These are phyloP conservation scores for Sisyra terminalis DNA, from an alignment of 2,888 invertebrate species.

Conservation along the genomic window DNA sequence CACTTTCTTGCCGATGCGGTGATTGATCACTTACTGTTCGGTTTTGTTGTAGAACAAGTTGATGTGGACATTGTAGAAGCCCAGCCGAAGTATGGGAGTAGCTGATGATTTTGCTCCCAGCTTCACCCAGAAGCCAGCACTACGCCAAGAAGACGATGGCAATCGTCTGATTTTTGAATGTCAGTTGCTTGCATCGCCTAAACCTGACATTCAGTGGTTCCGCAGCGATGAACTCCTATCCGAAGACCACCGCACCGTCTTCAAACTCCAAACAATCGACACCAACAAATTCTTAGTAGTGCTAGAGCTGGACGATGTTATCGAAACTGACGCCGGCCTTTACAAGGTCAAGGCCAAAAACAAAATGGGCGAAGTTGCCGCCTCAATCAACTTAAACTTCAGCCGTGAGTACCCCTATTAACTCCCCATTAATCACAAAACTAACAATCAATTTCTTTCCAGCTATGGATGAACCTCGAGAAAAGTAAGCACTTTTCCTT, in stretches of 20 bases:
- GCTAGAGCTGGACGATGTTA: constrained; percentile 87
- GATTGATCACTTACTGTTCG: neutral
- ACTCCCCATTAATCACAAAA: no score
- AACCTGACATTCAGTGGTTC: constrained; percentile 85
- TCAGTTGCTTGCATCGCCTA: constrained; percentile 71
- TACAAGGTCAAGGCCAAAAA: constrained; percentile 96
- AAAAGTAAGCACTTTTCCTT: constrained; percentile 58
- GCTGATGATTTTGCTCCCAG: constrained; percentile 94
- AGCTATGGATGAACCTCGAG: constrained; percentile 92
- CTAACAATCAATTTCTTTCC: constrained; percentile 30
- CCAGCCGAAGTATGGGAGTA: constrained; percentile 49
- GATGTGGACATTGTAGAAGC: constrained; percentile 26
- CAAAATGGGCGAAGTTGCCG: constrained; percentile 93
- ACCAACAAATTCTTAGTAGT: constrained; percentile 80
- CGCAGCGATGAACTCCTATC: constrained; percentile 71
- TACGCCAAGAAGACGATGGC: constrained; percentile 91
- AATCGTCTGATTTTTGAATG: constrained; percentile 91
- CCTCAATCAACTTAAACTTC: constrained; percentile 93
- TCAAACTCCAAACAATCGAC: constrained; percentile 73
- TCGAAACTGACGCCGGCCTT: constrained; percentile 88
- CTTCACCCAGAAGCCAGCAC: constrained; percentile 95
- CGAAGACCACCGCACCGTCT: constrained; percentile 73
- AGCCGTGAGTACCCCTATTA: constrained; percentile 93
- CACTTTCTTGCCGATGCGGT: no score
- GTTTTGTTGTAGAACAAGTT: constrained; percentile 19